phyloP scores from a whole-genome alignment of 2,797 vertebrate genomes.

The Hippocampus kuda region DNA sequence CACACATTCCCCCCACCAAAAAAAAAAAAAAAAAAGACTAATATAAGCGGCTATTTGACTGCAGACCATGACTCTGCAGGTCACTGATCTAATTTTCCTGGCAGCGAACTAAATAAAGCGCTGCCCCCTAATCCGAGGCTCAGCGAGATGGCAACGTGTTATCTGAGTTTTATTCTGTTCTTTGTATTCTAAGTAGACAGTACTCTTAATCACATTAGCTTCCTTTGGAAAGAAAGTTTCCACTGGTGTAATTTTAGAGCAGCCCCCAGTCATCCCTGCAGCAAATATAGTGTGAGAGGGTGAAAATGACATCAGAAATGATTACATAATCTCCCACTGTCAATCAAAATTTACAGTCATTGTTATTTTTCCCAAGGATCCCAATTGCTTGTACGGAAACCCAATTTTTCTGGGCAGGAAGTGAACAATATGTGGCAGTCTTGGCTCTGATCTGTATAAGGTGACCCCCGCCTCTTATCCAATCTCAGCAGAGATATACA shows the following conservation, averaged over 20 bases:
- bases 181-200: conserved; percentile 48
- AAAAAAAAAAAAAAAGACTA: not conserved
- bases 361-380: not conserved
- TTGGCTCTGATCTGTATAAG: not conserved
- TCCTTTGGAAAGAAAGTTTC: conserved; percentile 28
- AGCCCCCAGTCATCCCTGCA: conserved; percentile 4
- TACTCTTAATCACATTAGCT: conserved; percentile 45
- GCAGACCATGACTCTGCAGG: conserved; percentile 34
- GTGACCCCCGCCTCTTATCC: not conserved
- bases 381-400: not conserved
- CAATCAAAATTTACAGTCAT: not conserved
- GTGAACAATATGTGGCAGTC: not conserved
- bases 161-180: conserved; percentile 35
- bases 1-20: no score
- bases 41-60: conserved; percentile 22
- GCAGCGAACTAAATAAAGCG: conserved; percentile 38
- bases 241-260: conserved; percentile 36
- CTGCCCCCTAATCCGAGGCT: conserved; percentile 49
- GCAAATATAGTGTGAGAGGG: no score
- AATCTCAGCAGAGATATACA: conserved; percentile 19
- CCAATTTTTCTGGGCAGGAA: not conserved
- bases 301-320: conserved; percentile 5
- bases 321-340: not conserved
- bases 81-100: conserved; percentile 57
- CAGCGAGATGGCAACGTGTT: conserved; percentile 41